Base-by-base conservation (phyloP, 2,797 vertebrate species). In the Malurus splendens region DNA sequence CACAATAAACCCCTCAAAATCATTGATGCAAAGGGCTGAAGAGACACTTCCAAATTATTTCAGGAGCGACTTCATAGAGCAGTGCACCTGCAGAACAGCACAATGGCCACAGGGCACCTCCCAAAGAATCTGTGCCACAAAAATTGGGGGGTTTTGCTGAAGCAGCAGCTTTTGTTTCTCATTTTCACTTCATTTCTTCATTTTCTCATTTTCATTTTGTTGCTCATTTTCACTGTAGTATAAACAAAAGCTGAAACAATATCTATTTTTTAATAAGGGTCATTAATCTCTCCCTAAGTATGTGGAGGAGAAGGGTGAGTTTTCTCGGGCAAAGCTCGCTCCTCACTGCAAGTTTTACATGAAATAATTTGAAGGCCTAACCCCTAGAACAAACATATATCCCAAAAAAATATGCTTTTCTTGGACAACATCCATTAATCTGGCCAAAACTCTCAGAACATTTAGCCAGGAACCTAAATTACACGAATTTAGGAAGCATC, bases 301-400 rank as follows among this genome's bases (percentile, higher is more conserved):
- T 38, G 54, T 32, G 64, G 75, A 90, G 62, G 55, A 92, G 77
- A 90, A 67, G 51, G 30, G 42, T 23, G 51, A 67, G 22, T 36
- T 80, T 83, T 52, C 6, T n/a, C 20, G 51, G 72, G 41, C 56
- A 85, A 66, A 87, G 32, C 30, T 62, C 54, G 60, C 71, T 89
- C 32, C 30, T 54, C 17, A 12, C 44, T 50, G 28, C 61, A 82
- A 64, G 19, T 81, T 78, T 66, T 30, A 57, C 57, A 85, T 57
- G 71, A 70, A 75, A 92, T 86, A 70, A 80, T 61, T 51, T 67
- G 59, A 92, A 91, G 32, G 39, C 71, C 73, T 90, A 89, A 75
- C 52, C 60, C 42, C 42, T 75, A 56, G 39, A 82, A 82, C 19
- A 92, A 57, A 52, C 71, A 64, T 72, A 28, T 67, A 83, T 64